A percentile compares a stretch with the other conserved stretches of the same genome.
These are phyloP conservation scores for Lasioglossum pauxillum DNA, from an alignment of 2,888 invertebrate genomes.

Conservation along the genomic window DNA sequence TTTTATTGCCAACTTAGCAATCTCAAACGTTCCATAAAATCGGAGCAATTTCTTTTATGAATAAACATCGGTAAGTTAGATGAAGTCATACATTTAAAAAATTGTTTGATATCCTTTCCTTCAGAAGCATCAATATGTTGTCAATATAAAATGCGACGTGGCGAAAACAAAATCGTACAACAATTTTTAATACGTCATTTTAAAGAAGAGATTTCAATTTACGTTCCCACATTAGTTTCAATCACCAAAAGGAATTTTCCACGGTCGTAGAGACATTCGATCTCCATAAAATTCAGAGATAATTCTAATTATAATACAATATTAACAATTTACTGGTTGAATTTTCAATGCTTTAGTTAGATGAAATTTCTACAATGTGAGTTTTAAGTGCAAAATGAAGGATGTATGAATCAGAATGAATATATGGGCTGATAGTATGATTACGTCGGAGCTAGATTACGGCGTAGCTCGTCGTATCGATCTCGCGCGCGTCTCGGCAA, in stretches of 20 bases:
- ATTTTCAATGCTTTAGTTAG: not conserved
- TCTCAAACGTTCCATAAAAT: not conserved
- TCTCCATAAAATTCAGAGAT: too few species aligned
- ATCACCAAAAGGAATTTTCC: not conserved
- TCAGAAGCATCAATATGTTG: not conserved
- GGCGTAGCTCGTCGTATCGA: not conserved
- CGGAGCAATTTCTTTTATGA: not conserved
- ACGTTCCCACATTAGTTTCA: not conserved
- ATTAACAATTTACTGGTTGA: not conserved
- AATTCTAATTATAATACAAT: not conserved
- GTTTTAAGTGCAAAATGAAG: not conserved
- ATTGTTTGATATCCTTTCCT: not conserved
- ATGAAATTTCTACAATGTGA: not conserved
- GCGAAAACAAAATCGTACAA: not conserved
- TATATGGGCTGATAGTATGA: not conserved
- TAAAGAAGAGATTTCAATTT: not conserved
- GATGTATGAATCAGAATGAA: not conserved
- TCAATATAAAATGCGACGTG: too few species aligned
- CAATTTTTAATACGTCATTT: not conserved
- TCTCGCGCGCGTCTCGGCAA: not conserved
- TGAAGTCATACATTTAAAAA: too few species aligned
- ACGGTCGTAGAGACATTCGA: too few species aligned
- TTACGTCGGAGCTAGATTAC: not conserved
- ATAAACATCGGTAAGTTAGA: not conserved
- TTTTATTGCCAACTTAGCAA: not conserved